Percentiles rank a stretch among this genome's conserved stretches.
phyloP scores from a whole-genome alignment of 2,888 invertebrate genomes.

The Gortyna flavago region DNA sequence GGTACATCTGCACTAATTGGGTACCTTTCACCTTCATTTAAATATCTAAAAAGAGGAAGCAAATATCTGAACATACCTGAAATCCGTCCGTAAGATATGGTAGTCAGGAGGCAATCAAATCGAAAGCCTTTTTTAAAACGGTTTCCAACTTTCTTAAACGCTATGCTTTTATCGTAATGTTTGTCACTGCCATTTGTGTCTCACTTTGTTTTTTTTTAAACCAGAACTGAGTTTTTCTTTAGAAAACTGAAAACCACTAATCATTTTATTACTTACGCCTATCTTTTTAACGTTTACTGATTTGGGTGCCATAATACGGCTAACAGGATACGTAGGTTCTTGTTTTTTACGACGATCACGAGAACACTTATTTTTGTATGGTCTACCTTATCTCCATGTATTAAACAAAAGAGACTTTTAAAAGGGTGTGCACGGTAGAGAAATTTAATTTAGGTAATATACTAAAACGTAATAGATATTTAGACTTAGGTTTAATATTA shows the following conservation, averaged over 20 bases:
- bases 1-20: conserved; percentile 14
- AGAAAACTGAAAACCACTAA: neutral
- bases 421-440: neutral
- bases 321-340: neutral
- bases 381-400: neutral
- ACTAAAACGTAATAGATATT: neutral
- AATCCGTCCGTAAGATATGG: neutral
- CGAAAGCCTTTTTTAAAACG: neutral
- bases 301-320: neutral
- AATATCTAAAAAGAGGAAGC: neutral
- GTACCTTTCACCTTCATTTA: neutral
- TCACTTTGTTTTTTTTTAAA: neutral
- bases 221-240: neutral
- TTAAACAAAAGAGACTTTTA: neutral
- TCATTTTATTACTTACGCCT: neutral
- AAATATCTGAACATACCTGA: neutral
- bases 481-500: neutral
- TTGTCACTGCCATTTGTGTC: neutral
- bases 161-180: neutral
- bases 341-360: neutral
- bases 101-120: neutral
- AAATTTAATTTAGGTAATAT: neutral
- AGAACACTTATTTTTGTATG: neutral
- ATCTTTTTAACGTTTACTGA: neutral
- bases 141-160: neutral